Conservation (phyloP, 2,113 vertebrate species). For the Hylia prasina region DNA sequence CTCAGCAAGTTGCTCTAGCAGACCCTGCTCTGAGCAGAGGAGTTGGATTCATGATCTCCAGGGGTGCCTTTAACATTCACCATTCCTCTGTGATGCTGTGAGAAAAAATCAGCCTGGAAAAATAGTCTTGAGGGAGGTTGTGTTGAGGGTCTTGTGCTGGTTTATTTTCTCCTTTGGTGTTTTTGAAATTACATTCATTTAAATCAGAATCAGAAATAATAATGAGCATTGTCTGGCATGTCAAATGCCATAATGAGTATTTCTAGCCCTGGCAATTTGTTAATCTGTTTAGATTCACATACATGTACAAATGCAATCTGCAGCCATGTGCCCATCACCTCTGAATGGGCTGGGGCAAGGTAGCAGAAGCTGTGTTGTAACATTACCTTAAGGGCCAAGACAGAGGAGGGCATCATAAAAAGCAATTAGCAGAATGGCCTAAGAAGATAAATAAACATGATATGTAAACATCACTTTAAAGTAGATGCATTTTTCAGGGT, state of each 20-base stretch:
- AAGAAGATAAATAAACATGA: neutral
- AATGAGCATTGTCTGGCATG: neutral
- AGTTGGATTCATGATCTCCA: neutral
- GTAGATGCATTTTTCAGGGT: neutral
- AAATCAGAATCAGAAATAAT: neutral
- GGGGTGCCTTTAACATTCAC: neutral
- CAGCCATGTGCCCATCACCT: neutral
- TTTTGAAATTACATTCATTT: neutral
- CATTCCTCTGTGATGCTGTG: neutral
- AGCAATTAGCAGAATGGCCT: neutral
- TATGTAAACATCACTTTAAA: neutral
- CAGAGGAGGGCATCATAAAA: neutral
- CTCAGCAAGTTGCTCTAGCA: neutral
- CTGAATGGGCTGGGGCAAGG: neutral
- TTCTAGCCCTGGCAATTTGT: neutral
- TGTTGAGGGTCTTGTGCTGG: neutral
- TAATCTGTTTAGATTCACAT: neutral
- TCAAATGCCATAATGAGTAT: neutral
- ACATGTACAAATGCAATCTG: neutral
- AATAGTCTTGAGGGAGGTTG: neutral
- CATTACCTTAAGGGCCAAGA: neutral
- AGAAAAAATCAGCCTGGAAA: neutral
- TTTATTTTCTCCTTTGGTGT: neutral
- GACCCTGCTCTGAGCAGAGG: neutral
- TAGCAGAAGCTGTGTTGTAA: neutral